Conservation (phyloP, 1,140 invertebrate species). For the Drosophila bocki region DNA sequence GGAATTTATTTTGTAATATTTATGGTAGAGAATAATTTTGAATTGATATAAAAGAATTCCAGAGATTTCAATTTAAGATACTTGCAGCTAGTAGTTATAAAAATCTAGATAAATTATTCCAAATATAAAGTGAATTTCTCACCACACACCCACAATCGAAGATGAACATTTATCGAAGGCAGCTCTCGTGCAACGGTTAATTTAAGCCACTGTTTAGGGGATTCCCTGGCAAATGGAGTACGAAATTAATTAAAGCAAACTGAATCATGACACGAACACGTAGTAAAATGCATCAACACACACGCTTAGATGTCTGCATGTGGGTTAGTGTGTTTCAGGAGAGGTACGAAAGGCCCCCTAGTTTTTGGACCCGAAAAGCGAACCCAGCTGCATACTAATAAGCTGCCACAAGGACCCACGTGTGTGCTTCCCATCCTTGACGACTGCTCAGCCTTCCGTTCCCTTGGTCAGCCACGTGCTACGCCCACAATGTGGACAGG, state of each 20-base stretch:
- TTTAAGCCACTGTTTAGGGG: conserved; percentile 49
- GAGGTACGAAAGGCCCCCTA: conserved; percentile 14
- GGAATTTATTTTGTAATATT: background rate
- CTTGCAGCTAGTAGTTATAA: background rate
- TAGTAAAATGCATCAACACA: conserved; percentile 14
- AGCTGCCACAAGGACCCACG: conserved; percentile 25
- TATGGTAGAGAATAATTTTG: no score
- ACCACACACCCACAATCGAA: conserved; percentile 16
- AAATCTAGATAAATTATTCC: background rate
- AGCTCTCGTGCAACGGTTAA: conserved; percentile 26
- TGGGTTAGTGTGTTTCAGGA: background rate
- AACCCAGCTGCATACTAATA: conserved; percentile 61
- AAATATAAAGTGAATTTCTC: conserved; percentile 1
- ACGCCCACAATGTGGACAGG: conserved; percentile 26
- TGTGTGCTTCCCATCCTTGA: background rate
- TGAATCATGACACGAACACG: conserved; percentile 63
- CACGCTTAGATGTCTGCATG: background rate
- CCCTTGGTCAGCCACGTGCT: conserved; percentile 39
- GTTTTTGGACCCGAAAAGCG: conserved; percentile 21
- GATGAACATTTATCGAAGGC: conserved; percentile 3
- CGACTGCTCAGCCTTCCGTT: conserved; percentile 5
- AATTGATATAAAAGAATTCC: background rate
- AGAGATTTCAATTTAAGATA: no score
- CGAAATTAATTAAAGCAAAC: conserved; percentile 76
- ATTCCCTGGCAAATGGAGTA: conserved; percentile 18